Evolutionary conservation across 2,888 invertebrate species (phyloP).

Genomic region (Aleiodes testaceus): DNA sequence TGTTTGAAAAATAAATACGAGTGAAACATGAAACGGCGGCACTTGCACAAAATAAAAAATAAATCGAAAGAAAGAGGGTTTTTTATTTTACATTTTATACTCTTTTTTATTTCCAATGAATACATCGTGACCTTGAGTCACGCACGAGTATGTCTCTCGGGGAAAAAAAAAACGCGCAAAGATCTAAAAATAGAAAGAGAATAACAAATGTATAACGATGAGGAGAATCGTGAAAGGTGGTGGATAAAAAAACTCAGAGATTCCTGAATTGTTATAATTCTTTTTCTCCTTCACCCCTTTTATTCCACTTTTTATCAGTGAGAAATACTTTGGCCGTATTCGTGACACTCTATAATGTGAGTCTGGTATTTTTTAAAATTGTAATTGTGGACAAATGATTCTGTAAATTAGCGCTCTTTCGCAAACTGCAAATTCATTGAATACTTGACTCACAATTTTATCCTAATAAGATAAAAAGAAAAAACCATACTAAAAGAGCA

Average conservation of each 20-base stretch:
- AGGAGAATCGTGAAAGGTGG: conserved; percentile 27
- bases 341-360: no score
- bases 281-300: not conserved
- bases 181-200: conserved; percentile 31
- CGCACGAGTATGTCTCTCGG: conserved; percentile 52
- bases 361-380: no score
- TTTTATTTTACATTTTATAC: conserved; percentile 16
- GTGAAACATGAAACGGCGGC: not conserved
- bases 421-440: no score
- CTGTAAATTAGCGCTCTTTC: no score
- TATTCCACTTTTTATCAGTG: no score
- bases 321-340: no score
- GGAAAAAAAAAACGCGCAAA: conserved; percentile 38
- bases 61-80: conserved; percentile 4
- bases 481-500: not conserved
- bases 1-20: conserved; percentile 4
- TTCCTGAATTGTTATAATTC: not conserved
- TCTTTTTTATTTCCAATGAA: conserved; percentile 31
- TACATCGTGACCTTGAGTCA: conserved; percentile 61
- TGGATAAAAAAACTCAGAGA: conserved; percentile 25
- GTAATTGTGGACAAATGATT: no score
- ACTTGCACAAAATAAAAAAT: not conserved
- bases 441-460: not conserved
- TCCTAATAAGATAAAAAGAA: not conserved
- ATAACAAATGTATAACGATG: conserved; percentile 36